Evolutionary conservation across 2,797 vertebrate genomes (phyloP).

Genomic region (Apogon hyalosoma): DNA sequence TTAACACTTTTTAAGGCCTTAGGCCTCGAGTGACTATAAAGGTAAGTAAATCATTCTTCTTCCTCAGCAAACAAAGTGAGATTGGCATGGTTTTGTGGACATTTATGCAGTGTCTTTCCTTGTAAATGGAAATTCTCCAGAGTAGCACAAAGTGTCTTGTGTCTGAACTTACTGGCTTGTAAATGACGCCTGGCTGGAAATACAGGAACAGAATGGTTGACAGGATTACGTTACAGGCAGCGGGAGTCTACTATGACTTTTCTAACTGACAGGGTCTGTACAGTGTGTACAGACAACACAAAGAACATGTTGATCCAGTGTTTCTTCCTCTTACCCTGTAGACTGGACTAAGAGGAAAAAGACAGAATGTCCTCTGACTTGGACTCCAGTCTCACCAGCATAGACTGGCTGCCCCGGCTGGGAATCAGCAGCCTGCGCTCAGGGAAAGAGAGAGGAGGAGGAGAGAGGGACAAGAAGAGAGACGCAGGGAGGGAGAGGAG

Average conservation of each 20-base stretch:
- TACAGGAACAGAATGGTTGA: conserved; percentile 51
- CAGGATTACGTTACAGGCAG: conserved; percentile 48
- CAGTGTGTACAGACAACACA: conserved; percentile 20
- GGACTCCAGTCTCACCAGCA: conserved; percentile 96
- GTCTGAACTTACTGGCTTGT: conserved; percentile 46
- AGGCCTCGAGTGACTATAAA: conserved; percentile 77
- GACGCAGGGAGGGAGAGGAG: conserved; percentile 87
- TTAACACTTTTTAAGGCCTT: conserved; percentile 77
- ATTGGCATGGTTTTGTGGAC: neutral
- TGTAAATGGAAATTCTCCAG: conserved; percentile 37
- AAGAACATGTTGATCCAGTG: conserved; percentile 16
- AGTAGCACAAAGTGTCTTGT: conserved; percentile 31
- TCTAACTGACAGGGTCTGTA: neutral
- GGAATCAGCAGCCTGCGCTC: conserved; percentile 92
- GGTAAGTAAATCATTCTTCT: conserved; percentile 69
- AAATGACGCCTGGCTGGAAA: conserved; percentile 39
- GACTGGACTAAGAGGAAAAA: conserved; percentile 54
- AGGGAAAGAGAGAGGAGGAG: conserved; percentile 84
- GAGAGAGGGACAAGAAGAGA: conserved; percentile 83
- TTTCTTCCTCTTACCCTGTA: conserved; percentile 32
- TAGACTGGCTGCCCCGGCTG: conserved; percentile 97
- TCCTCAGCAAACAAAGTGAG: conserved; percentile 22
- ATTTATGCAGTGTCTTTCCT: conserved; percentile 12
- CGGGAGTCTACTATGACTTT: conserved; percentile 16
- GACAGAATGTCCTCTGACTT: conserved; percentile 92